A percentile compares a stretch with the other conserved stretches of the same genome.
phyloP scores from a whole-genome alignment of 2,113 vertebrate species.

The Seriola aureovittata region DNA sequence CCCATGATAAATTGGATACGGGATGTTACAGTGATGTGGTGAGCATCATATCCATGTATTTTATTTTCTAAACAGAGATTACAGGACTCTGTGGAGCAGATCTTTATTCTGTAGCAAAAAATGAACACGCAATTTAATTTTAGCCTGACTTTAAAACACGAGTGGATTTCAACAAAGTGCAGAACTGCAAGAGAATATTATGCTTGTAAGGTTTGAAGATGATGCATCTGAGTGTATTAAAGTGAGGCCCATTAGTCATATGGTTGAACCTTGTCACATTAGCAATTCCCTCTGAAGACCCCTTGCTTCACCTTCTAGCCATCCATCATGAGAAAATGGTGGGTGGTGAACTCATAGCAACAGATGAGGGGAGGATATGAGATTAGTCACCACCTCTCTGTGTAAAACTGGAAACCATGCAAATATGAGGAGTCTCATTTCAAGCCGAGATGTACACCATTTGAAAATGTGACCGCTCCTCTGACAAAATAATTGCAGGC shows the following conservation, averaged over 20 bases:
- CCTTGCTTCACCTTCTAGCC: slow-evolving; percentile 35
- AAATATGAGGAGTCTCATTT: slow-evolving; percentile 63
- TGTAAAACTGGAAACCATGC: slow-evolving; percentile 42
- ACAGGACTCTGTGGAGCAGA: not conserved
- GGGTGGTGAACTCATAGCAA: slow-evolving; percentile 58
- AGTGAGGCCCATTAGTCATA: slow-evolving; percentile 48
- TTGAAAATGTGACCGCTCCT: slow-evolving; percentile 53
- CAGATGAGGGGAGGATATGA: slow-evolving; percentile 63
- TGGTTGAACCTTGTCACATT: slow-evolving; percentile 46
- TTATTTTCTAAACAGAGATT: not conserved
- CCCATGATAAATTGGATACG: too few relatives aligned
- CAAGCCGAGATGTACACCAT: slow-evolving; percentile 28
- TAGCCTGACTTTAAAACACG: not conserved
- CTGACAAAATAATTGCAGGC: slow-evolving; percentile 63
- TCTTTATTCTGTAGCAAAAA: not conserved
- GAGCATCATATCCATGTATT: not conserved
- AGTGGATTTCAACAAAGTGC: not conserved
- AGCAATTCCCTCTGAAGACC: slow-evolving; percentile 59
- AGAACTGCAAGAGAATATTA: not conserved
- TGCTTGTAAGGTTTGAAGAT: slow-evolving; percentile 4
- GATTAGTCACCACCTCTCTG: slow-evolving; percentile 66
- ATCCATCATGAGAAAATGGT: slow-evolving; percentile 69
- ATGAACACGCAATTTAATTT: not conserved
- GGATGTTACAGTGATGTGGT: not conserved
- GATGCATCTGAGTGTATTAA: slow-evolving; percentile 30